Percentiles rank a stretch among this genome's conserved stretches.
Conservation (phyloP, 1,140 invertebrate species). For the Wasmannia auropunctata region DNA sequence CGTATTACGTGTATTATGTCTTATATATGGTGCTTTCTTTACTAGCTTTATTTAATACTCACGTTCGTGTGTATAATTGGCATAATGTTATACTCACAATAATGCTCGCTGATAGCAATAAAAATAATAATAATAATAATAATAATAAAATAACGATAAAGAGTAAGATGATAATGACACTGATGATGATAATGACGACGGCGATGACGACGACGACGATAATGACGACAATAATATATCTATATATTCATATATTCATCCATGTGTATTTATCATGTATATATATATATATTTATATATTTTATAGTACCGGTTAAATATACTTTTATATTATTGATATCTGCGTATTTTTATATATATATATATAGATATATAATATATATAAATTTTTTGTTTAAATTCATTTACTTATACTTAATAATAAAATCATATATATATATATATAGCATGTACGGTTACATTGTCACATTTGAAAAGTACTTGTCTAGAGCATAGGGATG, state of each 20-base stretch:
- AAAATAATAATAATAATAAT: slow-evolving; percentile 62
- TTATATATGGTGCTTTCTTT: slow-evolving; percentile 48
- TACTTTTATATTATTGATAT: slow-evolving; percentile 80
- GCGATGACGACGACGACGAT: slow-evolving; percentile 48
- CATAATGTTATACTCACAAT: slow-evolving; percentile 59
- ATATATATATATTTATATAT: slow-evolving; percentile 64
- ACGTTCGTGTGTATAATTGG: slow-evolving; percentile 31
- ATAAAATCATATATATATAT: slow-evolving; percentile 61
- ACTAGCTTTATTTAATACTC: slow-evolving; percentile 54
- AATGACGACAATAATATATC: slow-evolving; percentile 42
- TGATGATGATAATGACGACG: slow-evolving; percentile 51
- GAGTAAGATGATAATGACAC: slow-evolving; percentile 59
- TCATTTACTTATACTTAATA: slow-evolving; percentile 70
- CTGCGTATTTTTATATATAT: slow-evolving; percentile 63
- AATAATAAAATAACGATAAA: slow-evolving; percentile 49
- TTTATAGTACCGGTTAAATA: slow-evolving; percentile 78
- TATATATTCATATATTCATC: slow-evolving; percentile 52
- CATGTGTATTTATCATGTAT: slow-evolving; percentile 34
- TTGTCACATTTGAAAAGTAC: slow-evolving; percentile 74
- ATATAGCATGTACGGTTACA: slow-evolving; percentile 60
- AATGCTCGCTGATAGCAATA: slow-evolving; percentile 52
- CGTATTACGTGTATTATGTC: slow-evolving; percentile 41
- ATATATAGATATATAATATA: slow-evolving; percentile 75
- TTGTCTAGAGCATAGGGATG: slow-evolving; percentile 75
- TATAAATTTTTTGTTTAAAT: slow-evolving; percentile 64